A percentile compares a stretch with the other conserved stretches of the same genome.
These are phyloP conservation scores for Amphiprion clarkii DNA, from an alignment of 2,797 vertebrate genomes.

Conservation along the genomic window DNA sequence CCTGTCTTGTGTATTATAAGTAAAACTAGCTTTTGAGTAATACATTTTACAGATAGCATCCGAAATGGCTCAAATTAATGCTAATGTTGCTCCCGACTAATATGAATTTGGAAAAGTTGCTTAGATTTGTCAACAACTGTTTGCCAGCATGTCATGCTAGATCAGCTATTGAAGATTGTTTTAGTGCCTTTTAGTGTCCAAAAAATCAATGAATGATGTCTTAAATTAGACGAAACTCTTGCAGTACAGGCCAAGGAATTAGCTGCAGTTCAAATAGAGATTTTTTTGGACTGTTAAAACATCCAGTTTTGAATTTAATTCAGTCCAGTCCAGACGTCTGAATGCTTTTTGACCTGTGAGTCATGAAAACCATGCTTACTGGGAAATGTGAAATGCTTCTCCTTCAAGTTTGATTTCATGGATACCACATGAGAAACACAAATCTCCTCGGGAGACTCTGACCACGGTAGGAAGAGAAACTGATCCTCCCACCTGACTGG, in stretches of 20 bases:
- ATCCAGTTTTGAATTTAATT: neutral
- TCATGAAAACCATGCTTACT: neutral
- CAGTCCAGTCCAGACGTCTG: neutral
- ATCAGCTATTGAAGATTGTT: neutral
- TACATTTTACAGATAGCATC: no score
- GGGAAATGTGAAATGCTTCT: conserved; percentile 9
- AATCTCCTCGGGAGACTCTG: conserved; percentile 30
- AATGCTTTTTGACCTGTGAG: neutral
- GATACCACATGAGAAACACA: conserved; percentile 5
- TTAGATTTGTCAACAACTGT: neutral
- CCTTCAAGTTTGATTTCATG: conserved; percentile 25
- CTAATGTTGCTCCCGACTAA: no score
- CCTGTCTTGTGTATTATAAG: no score
- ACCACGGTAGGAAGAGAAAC: conserved; percentile 22
- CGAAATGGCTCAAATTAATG: no score
- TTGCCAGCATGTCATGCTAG: neutral
- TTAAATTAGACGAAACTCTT: neutral
- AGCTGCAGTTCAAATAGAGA: no score
- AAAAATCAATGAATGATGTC: neutral
- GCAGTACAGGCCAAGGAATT: no score
- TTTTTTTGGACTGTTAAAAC: no score
- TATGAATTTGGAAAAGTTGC: no score
- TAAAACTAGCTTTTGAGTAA: no score
- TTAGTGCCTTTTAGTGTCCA: neutral
- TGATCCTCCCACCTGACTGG: conserved; percentile 34